Conservation (phyloP, 2,113 vertebrate species). For the Anhinga rufa region DNA sequence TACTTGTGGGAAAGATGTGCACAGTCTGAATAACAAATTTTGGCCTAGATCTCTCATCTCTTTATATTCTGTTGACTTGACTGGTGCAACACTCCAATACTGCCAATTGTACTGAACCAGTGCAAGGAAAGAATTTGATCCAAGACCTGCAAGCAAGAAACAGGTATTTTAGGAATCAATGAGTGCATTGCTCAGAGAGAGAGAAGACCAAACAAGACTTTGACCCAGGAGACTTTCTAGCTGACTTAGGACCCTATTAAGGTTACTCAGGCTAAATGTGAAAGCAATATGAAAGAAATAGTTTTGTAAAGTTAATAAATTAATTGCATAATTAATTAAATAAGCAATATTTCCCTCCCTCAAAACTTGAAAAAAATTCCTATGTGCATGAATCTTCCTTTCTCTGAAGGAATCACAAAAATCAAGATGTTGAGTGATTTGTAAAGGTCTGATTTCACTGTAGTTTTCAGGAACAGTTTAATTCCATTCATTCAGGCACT, state of each 20-base stretch:
- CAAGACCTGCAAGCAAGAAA: background rate
- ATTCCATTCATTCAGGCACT: background rate
- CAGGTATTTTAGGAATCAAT: background rate
- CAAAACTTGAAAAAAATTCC: background rate
- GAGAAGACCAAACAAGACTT: background rate
- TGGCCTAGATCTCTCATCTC: background rate
- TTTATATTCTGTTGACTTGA: background rate
- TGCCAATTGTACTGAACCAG: background rate
- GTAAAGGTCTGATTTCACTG: background rate
- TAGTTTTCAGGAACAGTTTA: background rate
- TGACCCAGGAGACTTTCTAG: background rate
- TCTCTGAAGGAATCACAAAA: background rate
- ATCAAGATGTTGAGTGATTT: background rate
- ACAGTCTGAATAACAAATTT: background rate
- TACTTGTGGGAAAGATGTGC: rapidly evolving
- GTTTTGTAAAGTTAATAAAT: background rate
- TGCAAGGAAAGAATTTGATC: background rate
- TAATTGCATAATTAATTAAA: background rate
- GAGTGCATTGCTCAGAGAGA: no score
- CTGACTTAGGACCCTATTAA: background rate
- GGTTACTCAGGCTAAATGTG: background rate
- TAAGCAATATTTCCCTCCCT: background rate
- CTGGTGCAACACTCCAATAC: rapidly evolving
- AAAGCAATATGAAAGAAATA: background rate
- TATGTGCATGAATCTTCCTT: background rate